Conservation (phyloP, 2,888 invertebrate genomes). For the Ophion slaviceki region DNA sequence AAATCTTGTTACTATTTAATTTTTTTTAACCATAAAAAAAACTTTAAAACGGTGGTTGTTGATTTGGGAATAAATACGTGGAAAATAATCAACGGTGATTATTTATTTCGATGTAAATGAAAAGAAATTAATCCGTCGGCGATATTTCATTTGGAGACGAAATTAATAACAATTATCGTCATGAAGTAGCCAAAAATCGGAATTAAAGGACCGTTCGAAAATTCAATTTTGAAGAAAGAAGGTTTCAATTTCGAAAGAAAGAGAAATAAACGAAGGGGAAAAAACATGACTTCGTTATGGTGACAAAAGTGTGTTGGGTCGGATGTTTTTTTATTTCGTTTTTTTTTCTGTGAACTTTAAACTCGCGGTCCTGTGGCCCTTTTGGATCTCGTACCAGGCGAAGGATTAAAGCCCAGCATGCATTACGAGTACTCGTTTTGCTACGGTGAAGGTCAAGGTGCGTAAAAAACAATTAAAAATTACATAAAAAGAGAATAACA, state of each 20-base stretch:
- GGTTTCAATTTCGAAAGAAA: background rate
- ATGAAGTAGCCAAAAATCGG: background rate
- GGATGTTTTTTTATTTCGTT: background rate
- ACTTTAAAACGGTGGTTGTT: no score
- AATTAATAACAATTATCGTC: no score
- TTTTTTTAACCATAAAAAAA: background rate
- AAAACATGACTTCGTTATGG: background rate
- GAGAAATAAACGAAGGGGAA: background rate
- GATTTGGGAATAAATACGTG: background rate
- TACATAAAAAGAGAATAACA: background rate
- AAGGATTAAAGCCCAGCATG: conserved; percentile 82
- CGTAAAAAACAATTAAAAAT: conserved; percentile 64
- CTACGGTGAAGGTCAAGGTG: conserved; percentile 82
- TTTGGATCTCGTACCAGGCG: conserved; percentile 80
- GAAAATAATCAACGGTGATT: background rate
- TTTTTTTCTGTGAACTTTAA: conserved; percentile 18
- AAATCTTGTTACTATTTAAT: background rate
- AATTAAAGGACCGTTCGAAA: background rate
- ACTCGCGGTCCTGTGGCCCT: conserved; percentile 81
- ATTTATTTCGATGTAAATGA: background rate
- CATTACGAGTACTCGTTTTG: conserved; percentile 83
- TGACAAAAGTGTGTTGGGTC: background rate
- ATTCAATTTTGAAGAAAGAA: background rate
- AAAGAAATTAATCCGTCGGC: background rate
- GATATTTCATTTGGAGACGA: background rate